Conservation (phyloP, 1,140 invertebrate species). For the Triops longicaudatus region DNA sequence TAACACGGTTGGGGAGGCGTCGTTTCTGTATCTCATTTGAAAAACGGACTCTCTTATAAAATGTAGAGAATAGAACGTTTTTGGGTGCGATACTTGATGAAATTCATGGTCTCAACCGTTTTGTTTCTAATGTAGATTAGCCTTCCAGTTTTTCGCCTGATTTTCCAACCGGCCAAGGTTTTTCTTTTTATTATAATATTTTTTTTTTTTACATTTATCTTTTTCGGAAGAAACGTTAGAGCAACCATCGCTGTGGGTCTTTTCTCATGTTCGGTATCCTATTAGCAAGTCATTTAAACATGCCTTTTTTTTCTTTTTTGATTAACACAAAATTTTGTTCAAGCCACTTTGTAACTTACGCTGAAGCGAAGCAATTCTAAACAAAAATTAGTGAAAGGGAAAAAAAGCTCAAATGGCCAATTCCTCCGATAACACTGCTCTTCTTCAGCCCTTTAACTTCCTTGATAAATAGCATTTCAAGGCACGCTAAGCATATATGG, state of each 20-base stretch:
- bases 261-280: neutral
- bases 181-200: neutral
- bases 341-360: no score
- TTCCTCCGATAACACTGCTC: no score
- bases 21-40: constrained; percentile 15
- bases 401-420: no score
- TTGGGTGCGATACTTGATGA: constrained; percentile 6
- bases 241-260: neutral
- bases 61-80: neutral
- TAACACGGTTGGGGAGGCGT: constrained; percentile 13
- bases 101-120: neutral
- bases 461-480: neutral
- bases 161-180: neutral
- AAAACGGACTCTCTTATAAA: neutral
- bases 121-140: neutral
- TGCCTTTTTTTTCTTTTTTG: neutral
- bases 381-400: no score
- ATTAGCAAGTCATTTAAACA: constrained; percentile 8
- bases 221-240: no score
- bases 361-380: no score
- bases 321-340: no score
- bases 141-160: neutral
- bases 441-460: neutral
- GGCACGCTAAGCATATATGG: constrained; percentile 1
- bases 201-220: neutral